Base-by-base conservation (phyloP, 2,888 invertebrate genomes). In the Chrysolina haemoptera region DNA sequence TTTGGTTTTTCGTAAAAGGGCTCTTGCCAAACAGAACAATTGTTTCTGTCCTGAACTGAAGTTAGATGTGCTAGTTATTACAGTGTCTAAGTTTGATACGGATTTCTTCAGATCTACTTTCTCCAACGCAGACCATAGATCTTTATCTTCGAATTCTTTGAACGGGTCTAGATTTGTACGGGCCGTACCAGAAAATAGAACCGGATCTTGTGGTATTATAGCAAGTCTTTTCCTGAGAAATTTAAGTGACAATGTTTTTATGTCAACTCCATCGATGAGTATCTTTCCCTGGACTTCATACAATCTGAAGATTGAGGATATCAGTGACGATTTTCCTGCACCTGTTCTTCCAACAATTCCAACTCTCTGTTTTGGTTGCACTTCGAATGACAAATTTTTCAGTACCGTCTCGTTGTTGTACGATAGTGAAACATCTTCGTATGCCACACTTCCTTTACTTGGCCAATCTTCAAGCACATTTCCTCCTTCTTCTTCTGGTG, bases 151-250 rank as follows among this genome's bases (percentile, higher is more conserved):
- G 83, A 93, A 94, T 82, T 93, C 91, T 72, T 92, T 91, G 85
- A 96, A 95, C 1, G 97, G 97, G 89, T 97, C 97, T 70, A 97
- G 89, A 88, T 97, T 97, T 82, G 93, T 93, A 1, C 97, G 90
- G 89, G 97, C 90, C 8, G 95, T 93, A 50, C 96, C 97, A 0
- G 94, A 94, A 88, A 98, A 95, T 63, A 96, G 88, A 73, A 95
- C 94, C 0, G 95, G 95, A 84, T 95, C 95, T 87, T 96, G 95
- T 0, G 95, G 95, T 71, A 96, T 95, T 83, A 96, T 95, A 12
- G 95, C 94, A 75, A 96, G 90, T 82, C 91, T 92, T 59, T 93
- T 92, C 70, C 95, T 91, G 20, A 95, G 89, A 84, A 93, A 91
- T 80, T 93, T 92, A 14, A 95, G 88, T 0, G 95, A 94, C 73